Evolutionary conservation across 2,113 vertebrate genomes (phyloP).

Genomic region (Cavia aperea): DNA sequence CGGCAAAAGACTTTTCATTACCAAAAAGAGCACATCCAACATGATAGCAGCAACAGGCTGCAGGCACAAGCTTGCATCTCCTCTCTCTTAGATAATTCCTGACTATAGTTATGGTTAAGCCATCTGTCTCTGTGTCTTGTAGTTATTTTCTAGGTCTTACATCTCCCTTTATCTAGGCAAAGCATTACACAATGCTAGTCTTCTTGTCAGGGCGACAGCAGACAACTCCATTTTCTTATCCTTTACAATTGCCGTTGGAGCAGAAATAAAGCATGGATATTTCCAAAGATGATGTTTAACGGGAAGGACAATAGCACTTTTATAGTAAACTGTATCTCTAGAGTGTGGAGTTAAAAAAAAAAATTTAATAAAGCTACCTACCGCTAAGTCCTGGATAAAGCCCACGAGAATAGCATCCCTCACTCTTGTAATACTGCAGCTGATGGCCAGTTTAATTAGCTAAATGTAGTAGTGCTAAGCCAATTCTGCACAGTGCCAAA

Average conservation of each 20-base stretch:
- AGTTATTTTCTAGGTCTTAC: constrained; percentile 51
- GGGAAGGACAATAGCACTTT: constrained; percentile 51
- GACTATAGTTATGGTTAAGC: constrained; percentile 16
- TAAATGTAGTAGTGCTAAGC: constrained; percentile 42
- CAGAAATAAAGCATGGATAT: constrained; percentile 48
- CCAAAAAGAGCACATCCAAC: constrained; percentile 46
- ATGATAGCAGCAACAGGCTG: constrained; percentile 58
- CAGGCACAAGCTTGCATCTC: not conserved
- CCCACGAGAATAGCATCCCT: constrained; percentile 51
- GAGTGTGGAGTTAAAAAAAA: constrained; percentile 46
- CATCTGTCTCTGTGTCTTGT: constrained; percentile 57
- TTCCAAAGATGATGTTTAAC: constrained; percentile 61
- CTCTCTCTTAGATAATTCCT: constrained; percentile 53
- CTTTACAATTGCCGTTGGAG: constrained; percentile 61
- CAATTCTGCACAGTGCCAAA: constrained; percentile 48
- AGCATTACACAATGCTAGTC: constrained; percentile 40
- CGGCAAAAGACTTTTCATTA: constrained; percentile 57
- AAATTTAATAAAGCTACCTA: constrained; percentile 59
- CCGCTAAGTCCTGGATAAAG: constrained; percentile 46
- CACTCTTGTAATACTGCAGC: not conserved
- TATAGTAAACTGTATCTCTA: constrained; percentile 50
- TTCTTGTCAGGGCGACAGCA: constrained; percentile 46
- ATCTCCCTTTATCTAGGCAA: constrained; percentile 70
- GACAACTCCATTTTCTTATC: constrained; percentile 37
- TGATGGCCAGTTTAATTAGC: constrained; percentile 65